Base-by-base conservation (phyloP, 2,888 invertebrate genomes). In the Hyalella azteca region DNA sequence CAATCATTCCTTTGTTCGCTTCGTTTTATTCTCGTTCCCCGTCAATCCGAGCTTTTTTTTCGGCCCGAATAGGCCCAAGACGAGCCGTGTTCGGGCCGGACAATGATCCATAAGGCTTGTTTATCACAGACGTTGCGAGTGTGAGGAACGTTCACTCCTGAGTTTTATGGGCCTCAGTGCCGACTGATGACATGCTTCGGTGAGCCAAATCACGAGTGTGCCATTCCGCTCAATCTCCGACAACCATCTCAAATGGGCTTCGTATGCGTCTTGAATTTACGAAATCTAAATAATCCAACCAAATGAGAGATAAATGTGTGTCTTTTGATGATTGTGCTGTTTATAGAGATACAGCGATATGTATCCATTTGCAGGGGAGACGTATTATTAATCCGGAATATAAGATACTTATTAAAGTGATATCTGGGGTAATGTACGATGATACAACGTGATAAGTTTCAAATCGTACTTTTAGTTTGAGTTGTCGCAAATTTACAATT, bases 121-220 rank as follows among this genome's bases (percentile, higher is more conserved):
- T 66, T 66, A 66, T 66, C 66, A 66, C 66, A 66, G 66, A 66
- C 66, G 66, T 66, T 66, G 66, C 36, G 66, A 66, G 66, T 66
- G 66, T 39, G 66, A 66, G 66, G 36, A 66, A 36, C 66, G 66
- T 29, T 36, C 22, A 66, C 66, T 36, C 66, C 32, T 36, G 13
- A 66, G 66, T 66, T 66, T 66, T 66, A 66, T 66, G 66, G 66
- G 36, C 36, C 39, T 36, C 66, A 36, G 66, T 66, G 29, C 66
- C 15, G 66, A 66, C 66, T 66, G 66, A 66, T 66, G 66, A 66
- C 66, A 66, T 66, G 66, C 66, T 36, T 36, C 32, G 54, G 29
- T 29, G 11, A 22, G 54, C 54, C 15, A 22, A 26, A 54, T 9
- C 26, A 54, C 54, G 54, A 54, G 54, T 5, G 54, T 13, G 29